A percentile compares a stretch with the other conserved stretches of the same genome.
These are phyloP conservation scores for Drosophila mimetica DNA, from an alignment of 2,888 invertebrate genomes.

Conservation along the genomic window DNA sequence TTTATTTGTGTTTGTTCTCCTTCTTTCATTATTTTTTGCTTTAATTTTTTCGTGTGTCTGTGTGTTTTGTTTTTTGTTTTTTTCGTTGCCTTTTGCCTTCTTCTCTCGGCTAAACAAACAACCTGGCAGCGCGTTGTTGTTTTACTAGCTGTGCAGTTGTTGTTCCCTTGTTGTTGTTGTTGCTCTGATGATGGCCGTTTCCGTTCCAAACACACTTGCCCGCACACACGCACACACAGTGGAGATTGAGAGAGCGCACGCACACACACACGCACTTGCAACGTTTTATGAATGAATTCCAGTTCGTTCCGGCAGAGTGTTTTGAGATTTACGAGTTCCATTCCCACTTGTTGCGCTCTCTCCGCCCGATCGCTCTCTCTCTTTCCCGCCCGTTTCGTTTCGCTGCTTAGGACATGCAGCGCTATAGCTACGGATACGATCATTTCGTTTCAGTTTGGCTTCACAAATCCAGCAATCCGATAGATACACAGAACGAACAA, in stretches of 20 bases:
- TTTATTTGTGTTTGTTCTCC: slow-evolving; percentile 33
- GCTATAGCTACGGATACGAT: slow-evolving; percentile 72
- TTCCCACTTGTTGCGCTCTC: slow-evolving; percentile 63
- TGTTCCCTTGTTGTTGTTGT: slow-evolving; percentile 61
- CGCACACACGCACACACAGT: slow-evolving; percentile 15
- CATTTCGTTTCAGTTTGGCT: slow-evolving; percentile 83
- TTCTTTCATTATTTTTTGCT: slow-evolving; percentile 24
- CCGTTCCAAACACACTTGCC: slow-evolving; percentile 74
- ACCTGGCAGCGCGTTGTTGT: slow-evolving; percentile 67
- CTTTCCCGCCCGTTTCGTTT: slow-evolving; percentile 68
- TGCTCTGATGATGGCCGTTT: slow-evolving; percentile 83
- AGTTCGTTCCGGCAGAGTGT: slow-evolving; percentile 59
- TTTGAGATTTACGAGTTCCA: slow-evolving; percentile 54
- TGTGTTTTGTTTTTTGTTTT: slow-evolving; percentile 63
- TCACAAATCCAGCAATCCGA: slow-evolving; percentile 81
- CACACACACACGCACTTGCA: slow-evolving; percentile 19
- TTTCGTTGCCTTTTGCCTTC: slow-evolving; percentile 58
- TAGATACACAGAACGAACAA: slow-evolving; percentile 81
- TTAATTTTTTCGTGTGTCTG: slow-evolving; percentile 29
- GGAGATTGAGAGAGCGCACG: slow-evolving; percentile 8
- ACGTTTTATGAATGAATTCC: slow-evolving; percentile 79
- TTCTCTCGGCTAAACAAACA: slow-evolving; percentile 75
- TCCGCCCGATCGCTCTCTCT: slow-evolving; percentile 27
- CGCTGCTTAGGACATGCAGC: slow-evolving; percentile 80
- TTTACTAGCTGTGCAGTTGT: slow-evolving; percentile 67